These are phyloP conservation scores for Hafferia zeledoni DNA, from an alignment of 2,797 vertebrate species.

Conservation along the genomic window DNA sequence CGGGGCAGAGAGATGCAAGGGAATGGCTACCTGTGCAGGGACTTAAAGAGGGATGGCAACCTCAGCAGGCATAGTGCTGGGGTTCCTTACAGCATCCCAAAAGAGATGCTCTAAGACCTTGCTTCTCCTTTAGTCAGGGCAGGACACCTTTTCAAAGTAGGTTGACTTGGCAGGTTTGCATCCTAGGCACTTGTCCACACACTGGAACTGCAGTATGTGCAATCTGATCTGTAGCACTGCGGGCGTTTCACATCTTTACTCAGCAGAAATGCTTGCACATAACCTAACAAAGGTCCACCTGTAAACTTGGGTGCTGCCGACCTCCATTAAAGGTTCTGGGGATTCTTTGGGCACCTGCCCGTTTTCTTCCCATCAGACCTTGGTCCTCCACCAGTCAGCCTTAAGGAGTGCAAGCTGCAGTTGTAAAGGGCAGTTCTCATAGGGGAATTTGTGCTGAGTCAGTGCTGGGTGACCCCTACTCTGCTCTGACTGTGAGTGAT, in stretches of 20 bases:
- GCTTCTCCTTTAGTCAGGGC: background rate
- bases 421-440: background rate
- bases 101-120: background rate
- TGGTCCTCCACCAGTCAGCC: background rate
- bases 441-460: background rate
- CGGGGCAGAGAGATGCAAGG: background rate
- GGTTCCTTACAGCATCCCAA: background rate
- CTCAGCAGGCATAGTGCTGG: background rate
- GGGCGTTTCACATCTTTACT: background rate
- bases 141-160: background rate
- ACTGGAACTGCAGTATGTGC: background rate
- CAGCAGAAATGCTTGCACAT: background rate
- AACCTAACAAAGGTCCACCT: background rate
- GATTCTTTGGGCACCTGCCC: background rate
- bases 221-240: background rate
- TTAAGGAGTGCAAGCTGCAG: background rate
- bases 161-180: background rate
- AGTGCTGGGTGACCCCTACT: background rate
- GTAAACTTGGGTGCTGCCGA: background rate
- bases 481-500: background rate
- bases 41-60: background rate
- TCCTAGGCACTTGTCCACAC: rapidly evolving
- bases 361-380: background rate
- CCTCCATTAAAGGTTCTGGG: background rate
- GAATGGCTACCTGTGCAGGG: background rate